Evolutionary conservation across 2,888 invertebrate species (phyloP), one percentile per base, ranked within the genome.

Genomic region (Apotomis betuletana): DNA sequence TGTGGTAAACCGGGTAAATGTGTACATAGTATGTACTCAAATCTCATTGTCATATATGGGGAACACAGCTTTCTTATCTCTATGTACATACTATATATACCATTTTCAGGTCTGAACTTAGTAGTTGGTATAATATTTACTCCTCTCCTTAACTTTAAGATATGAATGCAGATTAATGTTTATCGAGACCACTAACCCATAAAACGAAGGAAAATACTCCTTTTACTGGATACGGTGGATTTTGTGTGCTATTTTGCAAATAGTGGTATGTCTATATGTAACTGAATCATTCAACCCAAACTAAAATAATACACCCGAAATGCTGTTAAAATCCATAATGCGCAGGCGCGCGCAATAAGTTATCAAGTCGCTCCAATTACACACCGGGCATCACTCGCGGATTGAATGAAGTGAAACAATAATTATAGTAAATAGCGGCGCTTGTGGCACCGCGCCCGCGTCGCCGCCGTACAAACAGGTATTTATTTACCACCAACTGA

Each of bases 391-490:
- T 72, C 68, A 57, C 62, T 63, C 36, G 67, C 55, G 57, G 58
- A 67, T 69, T 62, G 71, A 69, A 72, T 74, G 67, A 70, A 72
- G 69, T 67, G 71, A 71, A 69, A 75, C 74, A 74, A 75, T 77
- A 71, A 77, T 74, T 74, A 74, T 72, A 77, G 72, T 74, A 78
- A 77, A 77, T 75, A 77, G 73, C 70, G 60, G 74, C 74, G 75
- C 74, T 73, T 69, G 76, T 76, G 61, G 75, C 74, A 44, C 65
- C 44, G 65, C 15, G 62, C 73, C 70, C 57, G 75, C 76, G 74
- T 69, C 70, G 77, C 77, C 27, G 77, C 75, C 79, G 73, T 74
- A 74, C 80, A 77, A 78, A 80, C 80, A 77, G 79, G 81, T 80
- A 82, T 80, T 79, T 76, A 80, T 78, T 75, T 70, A 68, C 70